Conservation (phyloP, 2,888 invertebrate genomes). For the Phorcus lineatus region DNA sequence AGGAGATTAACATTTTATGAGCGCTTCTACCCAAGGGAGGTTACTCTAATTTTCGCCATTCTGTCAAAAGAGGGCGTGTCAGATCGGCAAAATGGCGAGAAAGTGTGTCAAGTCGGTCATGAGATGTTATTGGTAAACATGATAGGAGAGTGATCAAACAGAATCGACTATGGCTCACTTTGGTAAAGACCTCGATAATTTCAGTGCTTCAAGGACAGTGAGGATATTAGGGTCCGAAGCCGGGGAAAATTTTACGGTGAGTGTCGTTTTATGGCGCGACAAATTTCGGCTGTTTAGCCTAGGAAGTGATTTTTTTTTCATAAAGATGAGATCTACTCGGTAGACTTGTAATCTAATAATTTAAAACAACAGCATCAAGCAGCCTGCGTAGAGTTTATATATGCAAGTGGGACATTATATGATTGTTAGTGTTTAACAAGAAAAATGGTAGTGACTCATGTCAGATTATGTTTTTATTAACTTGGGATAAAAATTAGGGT, state of each 20-base stretch:
- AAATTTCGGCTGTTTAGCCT: not conserved
- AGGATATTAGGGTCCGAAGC: slow-evolving; percentile 63
- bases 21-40: not conserved
- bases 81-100: not conserved
- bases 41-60: not conserved
- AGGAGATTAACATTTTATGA: not conserved
- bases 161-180: slow-evolving; percentile 66
- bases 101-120: not conserved
- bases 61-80: not conserved
- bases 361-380: too few relatives aligned
- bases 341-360: too few relatives aligned
- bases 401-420: too few relatives aligned
- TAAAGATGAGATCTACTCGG: too few relatives aligned
- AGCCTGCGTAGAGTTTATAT: too few relatives aligned
- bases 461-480: too few relatives aligned
- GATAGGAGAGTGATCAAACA: not conserved
- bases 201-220: slow-evolving; percentile 61
- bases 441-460: too few relatives aligned
- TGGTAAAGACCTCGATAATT: slow-evolving; percentile 66
- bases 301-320: not conserved
- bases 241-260: slow-evolving; percentile 69
- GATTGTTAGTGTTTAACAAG: too few relatives aligned
- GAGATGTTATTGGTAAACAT: slow-evolving; percentile 6
- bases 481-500: too few relatives aligned
- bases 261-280: not conserved